Evolutionary conservation across 2,797 vertebrate species (phyloP).

Genomic region (Cossypha niveicapilla): DNA sequence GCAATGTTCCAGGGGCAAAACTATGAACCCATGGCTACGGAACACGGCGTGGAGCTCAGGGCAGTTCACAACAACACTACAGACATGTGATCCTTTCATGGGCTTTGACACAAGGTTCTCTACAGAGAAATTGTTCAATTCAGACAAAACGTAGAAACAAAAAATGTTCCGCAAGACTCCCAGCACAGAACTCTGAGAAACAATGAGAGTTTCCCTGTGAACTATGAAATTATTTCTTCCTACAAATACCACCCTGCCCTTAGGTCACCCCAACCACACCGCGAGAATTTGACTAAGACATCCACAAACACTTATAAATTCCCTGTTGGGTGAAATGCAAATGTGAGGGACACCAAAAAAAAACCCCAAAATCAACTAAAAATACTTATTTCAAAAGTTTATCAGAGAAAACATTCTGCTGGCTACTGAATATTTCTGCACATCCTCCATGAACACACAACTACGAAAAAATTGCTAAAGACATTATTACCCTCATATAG

Average conservation of each 20-base stretch:
- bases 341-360: background rate
- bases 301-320: background rate
- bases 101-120: background rate
- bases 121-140: background rate
- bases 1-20: background rate
- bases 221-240: background rate
- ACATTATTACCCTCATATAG: background rate
- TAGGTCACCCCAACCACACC: background rate
- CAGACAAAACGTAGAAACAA: background rate
- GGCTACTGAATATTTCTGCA: background rate
- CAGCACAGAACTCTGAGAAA: background rate
- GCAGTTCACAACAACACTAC: background rate
- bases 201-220: background rate
- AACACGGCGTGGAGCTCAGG: fast-evolving
- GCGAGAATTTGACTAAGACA: background rate
- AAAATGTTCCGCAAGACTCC: background rate
- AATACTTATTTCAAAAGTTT: background rate
- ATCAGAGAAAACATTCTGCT: background rate
- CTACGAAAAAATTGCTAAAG: background rate
- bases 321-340: background rate
- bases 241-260: background rate
- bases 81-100: background rate
- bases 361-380: fast-evolving
- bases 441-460: background rate
- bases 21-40: background rate